Evolutionary conservation across 2,888 invertebrate species (phyloP).

Genomic region (Nephrotoma flavescens): DNA sequence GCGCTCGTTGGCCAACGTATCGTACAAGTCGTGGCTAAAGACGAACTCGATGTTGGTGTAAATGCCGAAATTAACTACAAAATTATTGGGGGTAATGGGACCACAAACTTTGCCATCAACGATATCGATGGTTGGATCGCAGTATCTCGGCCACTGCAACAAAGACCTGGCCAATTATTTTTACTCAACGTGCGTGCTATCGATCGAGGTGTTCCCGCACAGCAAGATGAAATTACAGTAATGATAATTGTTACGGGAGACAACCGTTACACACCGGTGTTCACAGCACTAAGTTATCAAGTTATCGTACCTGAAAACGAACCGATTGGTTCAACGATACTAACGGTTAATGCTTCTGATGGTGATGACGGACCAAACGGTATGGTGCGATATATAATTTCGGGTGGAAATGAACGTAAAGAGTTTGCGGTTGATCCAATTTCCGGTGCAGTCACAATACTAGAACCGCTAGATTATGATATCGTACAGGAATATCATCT

Average conservation of each 20-base stretch:
- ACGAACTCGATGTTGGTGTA: slow-evolving; percentile 68
- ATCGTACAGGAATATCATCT: slow-evolving; percentile 67
- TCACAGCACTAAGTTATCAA: slow-evolving; percentile 72
- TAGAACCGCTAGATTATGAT: slow-evolving; percentile 75
- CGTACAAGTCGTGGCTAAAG: slow-evolving; percentile 56
- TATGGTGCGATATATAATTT: slow-evolving; percentile 68
- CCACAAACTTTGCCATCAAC: slow-evolving; percentile 57
- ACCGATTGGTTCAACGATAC: slow-evolving; percentile 67
- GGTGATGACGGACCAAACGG: slow-evolving; percentile 82
- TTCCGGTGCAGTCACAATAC: slow-evolving; percentile 66
- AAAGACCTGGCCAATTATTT: slow-evolving; percentile 46
- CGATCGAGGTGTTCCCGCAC: slow-evolving; percentile 80
- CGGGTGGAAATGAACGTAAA: slow-evolving; percentile 65
- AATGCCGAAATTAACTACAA: slow-evolving; percentile 79
- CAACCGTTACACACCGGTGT: slow-evolving; percentile 65
- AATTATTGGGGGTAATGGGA: slow-evolving; percentile 60
- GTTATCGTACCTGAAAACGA: slow-evolving; percentile 87
- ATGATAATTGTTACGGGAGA: slow-evolving; percentile 71
- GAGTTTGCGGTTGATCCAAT: slow-evolving; percentile 65
- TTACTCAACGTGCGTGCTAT: slow-evolving; percentile 56
- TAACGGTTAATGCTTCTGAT: slow-evolving; percentile 74
- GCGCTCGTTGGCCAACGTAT: slow-evolving; percentile 56
- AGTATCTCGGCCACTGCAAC: slow-evolving; percentile 38
- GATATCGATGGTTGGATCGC: slow-evolving; percentile 69
- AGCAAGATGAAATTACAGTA: slow-evolving; percentile 58